Conservation (phyloP, 2,113 vertebrate genomes). For the Asarcornis scutulata region DNA sequence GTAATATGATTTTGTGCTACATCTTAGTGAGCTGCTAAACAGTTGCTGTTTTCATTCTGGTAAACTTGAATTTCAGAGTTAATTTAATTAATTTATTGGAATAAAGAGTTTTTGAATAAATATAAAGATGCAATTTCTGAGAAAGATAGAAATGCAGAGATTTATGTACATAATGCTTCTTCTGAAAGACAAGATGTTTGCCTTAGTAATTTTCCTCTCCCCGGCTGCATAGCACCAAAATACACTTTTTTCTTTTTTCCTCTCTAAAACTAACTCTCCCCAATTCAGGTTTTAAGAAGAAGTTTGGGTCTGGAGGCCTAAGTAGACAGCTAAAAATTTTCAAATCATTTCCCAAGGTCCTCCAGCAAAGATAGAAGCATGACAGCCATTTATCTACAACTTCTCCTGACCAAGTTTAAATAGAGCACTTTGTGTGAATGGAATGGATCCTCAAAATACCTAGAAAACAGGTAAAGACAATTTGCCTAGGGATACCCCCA, state of each 20-base stretch:
- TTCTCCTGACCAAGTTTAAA: not conserved
- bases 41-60: not conserved
- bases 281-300: not conserved
- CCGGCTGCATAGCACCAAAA: not conserved
- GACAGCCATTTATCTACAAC: not conserved
- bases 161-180: not conserved
- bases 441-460: not conserved
- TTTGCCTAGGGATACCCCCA: not conserved
- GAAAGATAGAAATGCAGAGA: not conserved
- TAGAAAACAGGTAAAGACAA: not conserved
- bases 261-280: not conserved
- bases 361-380: not conserved
- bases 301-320: not conserved
- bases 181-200: not conserved
- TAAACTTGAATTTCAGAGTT: not conserved
- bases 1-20: not conserved
- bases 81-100: not conserved
- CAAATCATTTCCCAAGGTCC: not conserved
- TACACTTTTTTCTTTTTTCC: too few species aligned
- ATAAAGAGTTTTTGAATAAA: not conserved
- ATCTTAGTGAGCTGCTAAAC: not conserved
- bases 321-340: not conserved
- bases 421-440: not conserved
- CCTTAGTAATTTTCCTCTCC: not conserved
- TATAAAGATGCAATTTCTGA: not conserved